Base-by-base conservation (phyloP, 2,113 vertebrate species). In the Apodemus sylvaticus region DNA sequence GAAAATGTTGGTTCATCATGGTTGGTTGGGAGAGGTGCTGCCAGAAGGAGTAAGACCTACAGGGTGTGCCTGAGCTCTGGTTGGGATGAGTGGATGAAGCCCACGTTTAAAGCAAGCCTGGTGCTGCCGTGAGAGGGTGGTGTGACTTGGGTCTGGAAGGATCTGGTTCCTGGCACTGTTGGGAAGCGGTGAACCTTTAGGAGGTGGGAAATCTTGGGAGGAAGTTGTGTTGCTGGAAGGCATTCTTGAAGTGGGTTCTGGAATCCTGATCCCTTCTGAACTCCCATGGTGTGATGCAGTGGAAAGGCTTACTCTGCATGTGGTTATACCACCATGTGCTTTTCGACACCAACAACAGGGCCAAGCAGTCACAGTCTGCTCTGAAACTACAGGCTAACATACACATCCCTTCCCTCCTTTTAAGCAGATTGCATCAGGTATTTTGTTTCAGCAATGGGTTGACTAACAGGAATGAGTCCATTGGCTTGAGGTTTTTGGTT, bases 101-200 rank as follows among this genome's bases (percentile, higher is more conserved):
- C 8, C 12, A 0, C 3, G 1, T 12, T 68, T 17, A 29, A 29
- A 58, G 34, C 14, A n/a, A 86, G 1, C 9, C 8, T 34, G 42
- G 77, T 0, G 13, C 3, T 85, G 19, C 20, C 26, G 62, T 22
- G 22, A 64, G 45, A 34, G 34, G 20, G 45, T 7, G 0, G 8
- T 14, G 11, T 19, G 39, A 29, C 58, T 60, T 74, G 16, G 68
- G 7, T 76, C 19, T 36, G 71, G n/a, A 36, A 34, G 5, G 20
- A 48, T 68, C 85, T 71, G 48, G 20, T 53, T n/a, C 36, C 48
- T 4, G 22, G 12, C 7, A 62, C 12, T 26, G 1, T 31, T 90
- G 20, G 76, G 42, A 66, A 7, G 19, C 9, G 20, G 8, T 29
- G n/a, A 13, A 60, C 51, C 22, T 88, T 55, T 29, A 42, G 51